Percentiles rank a stretch among this genome's conserved stretches.
Evolutionary conservation across 2,888 invertebrate species (phyloP).

Genomic region (Hipparchia semele): DNA sequence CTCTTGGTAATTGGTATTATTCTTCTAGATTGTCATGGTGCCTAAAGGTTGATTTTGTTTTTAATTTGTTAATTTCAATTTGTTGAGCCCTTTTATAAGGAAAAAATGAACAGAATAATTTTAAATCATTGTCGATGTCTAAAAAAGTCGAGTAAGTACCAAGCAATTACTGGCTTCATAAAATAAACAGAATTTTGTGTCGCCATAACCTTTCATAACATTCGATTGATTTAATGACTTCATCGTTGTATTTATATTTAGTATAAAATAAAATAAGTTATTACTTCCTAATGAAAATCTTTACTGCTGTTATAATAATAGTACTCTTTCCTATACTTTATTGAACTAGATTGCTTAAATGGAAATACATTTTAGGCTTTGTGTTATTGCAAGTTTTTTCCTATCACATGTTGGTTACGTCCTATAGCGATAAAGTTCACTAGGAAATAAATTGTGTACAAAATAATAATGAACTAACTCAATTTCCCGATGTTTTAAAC

Average conservation of each 20-base stretch:
- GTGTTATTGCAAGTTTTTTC: neutral
- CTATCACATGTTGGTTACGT: neutral
- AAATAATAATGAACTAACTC: too few relatives aligned
- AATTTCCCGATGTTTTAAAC: too few relatives aligned
- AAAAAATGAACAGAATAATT: conserved; percentile 73
- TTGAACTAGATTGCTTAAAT: neutral
- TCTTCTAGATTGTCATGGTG: conserved; percentile 68
- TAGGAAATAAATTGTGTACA: neutral
- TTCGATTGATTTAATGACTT: conserved; percentile 62
- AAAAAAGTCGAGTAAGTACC: conserved; percentile 71
- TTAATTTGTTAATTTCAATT: conserved; percentile 61
- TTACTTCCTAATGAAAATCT: conserved; percentile 1
- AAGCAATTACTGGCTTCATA: conserved; percentile 21
- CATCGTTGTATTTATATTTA: conserved; percentile 41
- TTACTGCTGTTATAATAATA: neutral
- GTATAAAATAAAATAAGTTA: conserved; percentile 21
- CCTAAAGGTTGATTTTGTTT: conserved; percentile 78
- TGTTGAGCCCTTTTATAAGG: conserved; percentile 46
- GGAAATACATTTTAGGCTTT: neutral
- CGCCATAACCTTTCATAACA: conserved; percentile 46
- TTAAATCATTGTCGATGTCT: conserved; percentile 66
- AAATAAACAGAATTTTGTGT: conserved; percentile 54
- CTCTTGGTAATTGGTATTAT: conserved; percentile 7
- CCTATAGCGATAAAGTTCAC: neutral
- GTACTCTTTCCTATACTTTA: neutral